Evolutionary conservation across 2,888 invertebrate species (phyloP).

Genomic region (Catocala sponsa): DNA sequence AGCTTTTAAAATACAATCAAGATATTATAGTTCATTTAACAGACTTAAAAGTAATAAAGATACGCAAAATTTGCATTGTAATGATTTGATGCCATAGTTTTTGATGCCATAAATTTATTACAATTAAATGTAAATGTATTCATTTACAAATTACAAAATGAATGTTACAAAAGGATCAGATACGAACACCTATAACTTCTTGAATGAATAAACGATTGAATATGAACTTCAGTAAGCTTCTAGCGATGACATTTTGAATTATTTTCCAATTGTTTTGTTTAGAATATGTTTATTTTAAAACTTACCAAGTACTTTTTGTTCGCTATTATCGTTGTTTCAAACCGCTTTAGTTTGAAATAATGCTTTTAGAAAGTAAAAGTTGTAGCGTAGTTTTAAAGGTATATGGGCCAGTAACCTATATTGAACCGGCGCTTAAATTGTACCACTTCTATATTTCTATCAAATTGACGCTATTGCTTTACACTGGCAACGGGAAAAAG

Average conservation of each 20-base stretch:
- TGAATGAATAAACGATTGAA: constrained; percentile 28
- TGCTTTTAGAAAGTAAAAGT: too few species aligned
- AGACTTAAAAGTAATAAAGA: constrained; percentile 24
- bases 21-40: constrained; percentile 22
- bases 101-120: constrained; percentile 33
- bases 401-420: too few species aligned
- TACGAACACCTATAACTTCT: constrained; percentile 32
- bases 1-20: too few species aligned
- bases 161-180: constrained; percentile 39
- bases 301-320: too few species aligned
- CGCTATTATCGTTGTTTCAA: too few species aligned
- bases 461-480: too few species aligned
- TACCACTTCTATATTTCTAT: too few species aligned
- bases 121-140: constrained; percentile 48
- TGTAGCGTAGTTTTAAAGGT: too few species aligned
- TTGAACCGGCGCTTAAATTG: too few species aligned
- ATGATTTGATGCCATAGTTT: constrained; percentile 31
- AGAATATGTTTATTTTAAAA: constrained; percentile 13
- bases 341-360: too few species aligned
- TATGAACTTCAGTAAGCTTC: constrained; percentile 15
- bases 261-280: background rate
- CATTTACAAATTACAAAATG: constrained; percentile 39
- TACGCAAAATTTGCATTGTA: constrained; percentile 44
- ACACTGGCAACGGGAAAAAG: too few species aligned
- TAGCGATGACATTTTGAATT: constrained; percentile 32